These are phyloP conservation scores for Tenodera sinensis DNA, from an alignment of 2,888 invertebrate genomes.

Conservation along the genomic window DNA sequence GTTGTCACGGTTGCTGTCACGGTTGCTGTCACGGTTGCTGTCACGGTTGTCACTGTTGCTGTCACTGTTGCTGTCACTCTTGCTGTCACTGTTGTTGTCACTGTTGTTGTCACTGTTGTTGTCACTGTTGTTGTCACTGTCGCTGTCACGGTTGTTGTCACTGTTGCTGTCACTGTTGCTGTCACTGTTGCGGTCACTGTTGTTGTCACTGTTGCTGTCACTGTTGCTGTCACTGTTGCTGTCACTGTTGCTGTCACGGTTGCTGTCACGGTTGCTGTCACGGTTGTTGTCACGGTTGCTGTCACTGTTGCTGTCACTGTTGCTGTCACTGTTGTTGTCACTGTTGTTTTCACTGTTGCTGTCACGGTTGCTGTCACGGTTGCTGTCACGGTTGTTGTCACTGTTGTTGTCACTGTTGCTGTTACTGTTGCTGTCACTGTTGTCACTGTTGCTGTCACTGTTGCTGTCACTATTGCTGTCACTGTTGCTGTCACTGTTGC, in stretches of 20 bases:
- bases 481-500: neutral
- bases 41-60: neutral
- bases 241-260: constrained; percentile 3
- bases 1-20: too few relatives aligned
- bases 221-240: constrained; percentile 10
- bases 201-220: constrained; percentile 1
- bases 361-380: constrained; percentile 2
- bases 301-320: too few relatives aligned
- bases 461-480: neutral
- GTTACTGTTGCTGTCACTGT: neutral
- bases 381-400: too few relatives aligned
- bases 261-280: too few relatives aligned
- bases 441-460: neutral
- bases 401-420: too few relatives aligned
- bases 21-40: neutral
- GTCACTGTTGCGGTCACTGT: constrained; percentile 2
- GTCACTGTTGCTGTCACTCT: too few relatives aligned
- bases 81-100: too few relatives aligned
- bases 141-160: constrained; percentile 9
- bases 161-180: constrained; percentile 4
- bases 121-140: constrained; percentile 3
- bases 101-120: constrained; percentile 1
- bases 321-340: constrained; percentile 10
- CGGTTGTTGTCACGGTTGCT: too few relatives aligned
- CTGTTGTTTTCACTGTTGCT: constrained; percentile 3